Conservation (phyloP, 2,797 vertebrate genomes). For the Ficedula albicollis region DNA sequence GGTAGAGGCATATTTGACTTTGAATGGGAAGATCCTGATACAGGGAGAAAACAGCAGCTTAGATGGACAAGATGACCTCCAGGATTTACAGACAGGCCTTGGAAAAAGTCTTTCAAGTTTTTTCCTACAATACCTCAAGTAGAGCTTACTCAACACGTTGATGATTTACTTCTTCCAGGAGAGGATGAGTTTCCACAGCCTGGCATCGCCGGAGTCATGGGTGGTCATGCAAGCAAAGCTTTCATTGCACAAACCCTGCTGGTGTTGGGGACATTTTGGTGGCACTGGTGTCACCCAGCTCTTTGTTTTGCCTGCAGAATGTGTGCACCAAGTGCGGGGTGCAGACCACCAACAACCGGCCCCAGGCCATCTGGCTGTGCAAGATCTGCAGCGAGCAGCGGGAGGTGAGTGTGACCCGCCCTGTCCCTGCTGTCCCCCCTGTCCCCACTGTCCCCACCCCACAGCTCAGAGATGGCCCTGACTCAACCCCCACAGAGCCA, state of each 20-base stretch:
- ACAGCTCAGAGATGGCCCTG: rapidly evolving
- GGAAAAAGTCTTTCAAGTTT: too few relatives aligned
- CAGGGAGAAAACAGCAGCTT: too few relatives aligned
- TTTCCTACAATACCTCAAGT: too few relatives aligned
- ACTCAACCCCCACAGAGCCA: neutral
- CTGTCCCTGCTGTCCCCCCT: neutral
- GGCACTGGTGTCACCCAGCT: rapidly evolving
- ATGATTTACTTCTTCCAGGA: too few relatives aligned
- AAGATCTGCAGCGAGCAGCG: constrained; percentile 93
- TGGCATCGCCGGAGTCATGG: rapidly evolving
- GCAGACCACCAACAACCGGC: constrained; percentile 80
- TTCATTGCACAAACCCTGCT: rapidly evolving
- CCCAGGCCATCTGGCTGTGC: constrained; percentile 87
- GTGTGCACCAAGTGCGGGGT: constrained; percentile 91
- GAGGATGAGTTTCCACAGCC: neutral
- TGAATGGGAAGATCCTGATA: too few relatives aligned
- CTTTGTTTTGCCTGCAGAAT: constrained; percentile 77
- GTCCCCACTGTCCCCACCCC: neutral
- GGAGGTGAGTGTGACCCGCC: constrained; percentile 83
- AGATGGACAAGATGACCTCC: too few relatives aligned
- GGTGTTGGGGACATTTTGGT: neutral
- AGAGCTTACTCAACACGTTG: too few relatives aligned
- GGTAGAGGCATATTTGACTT: too few relatives aligned
- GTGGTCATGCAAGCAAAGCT: neutral
- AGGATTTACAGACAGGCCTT: too few relatives aligned